Evolutionary conservation across 2,113 vertebrate species (phyloP).

Genomic region (Gulo gulo): DNA sequence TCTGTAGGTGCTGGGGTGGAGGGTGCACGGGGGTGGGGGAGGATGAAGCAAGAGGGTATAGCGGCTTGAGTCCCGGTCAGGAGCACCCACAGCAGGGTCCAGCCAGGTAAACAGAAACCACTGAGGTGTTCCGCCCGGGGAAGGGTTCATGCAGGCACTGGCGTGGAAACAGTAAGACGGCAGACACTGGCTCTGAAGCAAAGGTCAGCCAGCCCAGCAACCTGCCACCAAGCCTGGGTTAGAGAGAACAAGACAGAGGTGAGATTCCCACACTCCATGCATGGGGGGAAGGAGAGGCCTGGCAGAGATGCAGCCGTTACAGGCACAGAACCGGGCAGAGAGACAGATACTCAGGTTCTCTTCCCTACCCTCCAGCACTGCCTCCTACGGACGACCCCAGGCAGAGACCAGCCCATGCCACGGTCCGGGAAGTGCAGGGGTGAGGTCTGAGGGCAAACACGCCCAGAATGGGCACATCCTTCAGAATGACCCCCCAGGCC

Average conservation of each 20-base stretch:
- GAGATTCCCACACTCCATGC: background rate
- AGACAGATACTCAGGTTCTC: too few relatives aligned
- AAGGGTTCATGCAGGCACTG: background rate
- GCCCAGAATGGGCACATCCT: background rate
- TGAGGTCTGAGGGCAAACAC: background rate
- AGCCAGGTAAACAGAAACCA: background rate
- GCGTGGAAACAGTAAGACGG: rapidly evolving
- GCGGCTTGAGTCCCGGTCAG: background rate
- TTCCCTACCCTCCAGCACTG: rapidly evolving
- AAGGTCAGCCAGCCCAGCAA: background rate
- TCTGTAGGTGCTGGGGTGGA: background rate
- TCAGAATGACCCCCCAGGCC: too few relatives aligned
- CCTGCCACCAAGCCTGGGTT: background rate
- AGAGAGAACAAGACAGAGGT: background rate
- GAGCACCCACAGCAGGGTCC: background rate
- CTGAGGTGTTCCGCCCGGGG: background rate
- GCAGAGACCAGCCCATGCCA: background rate
- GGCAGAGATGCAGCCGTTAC: rapidly evolving
- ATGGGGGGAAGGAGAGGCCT: rapidly evolving
- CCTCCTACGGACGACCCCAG: background rate
- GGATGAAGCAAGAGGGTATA: rapidly evolving
- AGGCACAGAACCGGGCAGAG: background rate
- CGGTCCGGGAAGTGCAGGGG: rapidly evolving
- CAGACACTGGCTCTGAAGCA: background rate
- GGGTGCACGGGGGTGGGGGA: background rate